phyloP scores from a whole-genome alignment of 2,888 invertebrate species.

The Fragum sueziense region DNA sequence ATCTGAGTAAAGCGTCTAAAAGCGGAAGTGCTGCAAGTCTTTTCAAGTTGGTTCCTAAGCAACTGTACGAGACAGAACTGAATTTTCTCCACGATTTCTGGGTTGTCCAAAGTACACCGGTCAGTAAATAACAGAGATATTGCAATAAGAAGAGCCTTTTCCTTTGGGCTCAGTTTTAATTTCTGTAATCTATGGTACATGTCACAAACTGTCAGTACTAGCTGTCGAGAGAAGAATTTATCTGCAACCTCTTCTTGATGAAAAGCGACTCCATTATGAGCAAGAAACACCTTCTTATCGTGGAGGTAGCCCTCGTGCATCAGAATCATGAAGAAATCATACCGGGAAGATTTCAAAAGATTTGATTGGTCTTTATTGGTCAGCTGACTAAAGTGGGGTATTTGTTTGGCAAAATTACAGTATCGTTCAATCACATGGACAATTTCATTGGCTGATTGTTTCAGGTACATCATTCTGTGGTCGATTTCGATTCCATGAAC shows the following conservation, averaged over 20 bases:
- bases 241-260: constrained; percentile 50
- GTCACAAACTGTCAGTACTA: constrained; percentile 8
- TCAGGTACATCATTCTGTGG: constrained; percentile 45
- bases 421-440: constrained; percentile 40
- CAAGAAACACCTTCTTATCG: constrained; percentile 29
- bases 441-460: constrained; percentile 35
- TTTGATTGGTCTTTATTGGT: constrained; percentile 47
- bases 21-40: constrained; percentile 6
- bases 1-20: constrained; percentile 42
- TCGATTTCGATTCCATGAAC: constrained; percentile 55
- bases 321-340: constrained; percentile 51
- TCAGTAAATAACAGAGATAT: constrained; percentile 44
- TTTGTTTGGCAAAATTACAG: constrained; percentile 53
- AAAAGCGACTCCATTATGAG: constrained; percentile 35
- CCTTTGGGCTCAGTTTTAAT: constrained; percentile 38
- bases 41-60: constrained; percentile 25
- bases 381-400: constrained; percentile 52
- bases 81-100: constrained; percentile 38
- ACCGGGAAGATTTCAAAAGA: constrained; percentile 45
- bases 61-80: constrained; percentile 39
- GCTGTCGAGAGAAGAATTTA: constrained; percentile 38
- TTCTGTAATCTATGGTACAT: constrained; percentile 37
- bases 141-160: constrained; percentile 45
- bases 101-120: constrained; percentile 46
- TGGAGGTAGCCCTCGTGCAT: constrained; percentile 43